Conservation (phyloP, 2,113 vertebrate genomes). For the Scatophagus argus region DNA sequence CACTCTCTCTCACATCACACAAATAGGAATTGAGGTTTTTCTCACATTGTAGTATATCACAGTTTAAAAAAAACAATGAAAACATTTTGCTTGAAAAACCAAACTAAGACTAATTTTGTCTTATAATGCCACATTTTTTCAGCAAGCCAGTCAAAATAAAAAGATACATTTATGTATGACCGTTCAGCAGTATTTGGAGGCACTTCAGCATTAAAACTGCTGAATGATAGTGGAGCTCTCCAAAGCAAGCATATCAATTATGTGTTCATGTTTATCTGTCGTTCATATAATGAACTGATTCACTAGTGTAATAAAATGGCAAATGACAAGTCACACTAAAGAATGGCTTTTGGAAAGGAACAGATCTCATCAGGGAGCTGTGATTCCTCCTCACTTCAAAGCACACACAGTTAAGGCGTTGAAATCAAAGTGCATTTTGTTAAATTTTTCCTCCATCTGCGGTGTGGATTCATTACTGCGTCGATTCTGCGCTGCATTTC, state of each 20-base stretch:
- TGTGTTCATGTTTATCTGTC: neutral
- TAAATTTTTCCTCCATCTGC: conserved; percentile 28
- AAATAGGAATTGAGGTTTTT: conserved; percentile 5
- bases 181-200: neutral
- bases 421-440: conserved; percentile 24
- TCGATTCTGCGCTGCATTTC: conserved; percentile 11
- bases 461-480: conserved; percentile 19
- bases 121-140: too few relatives aligned
- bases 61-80: neutral
- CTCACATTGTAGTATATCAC: conserved; percentile 1
- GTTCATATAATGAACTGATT: neutral
- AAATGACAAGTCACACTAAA: neutral
- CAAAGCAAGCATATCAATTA: neutral
- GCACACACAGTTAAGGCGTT: conserved; percentile 6
- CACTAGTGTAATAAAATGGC: neutral
- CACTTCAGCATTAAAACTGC: neutral
- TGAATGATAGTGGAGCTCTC: neutral
- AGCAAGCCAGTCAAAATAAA: too few relatives aligned
- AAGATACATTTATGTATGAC: too few relatives aligned
- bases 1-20: neutral
- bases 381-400: neutral
- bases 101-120: neutral
- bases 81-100: neutral
- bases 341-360: neutral
- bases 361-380: neutral